Evolutionary conservation across 2,797 vertebrate species (phyloP), one percentile per base, ranked within the genome.

Genomic region (Bovichtus variegatus): DNA sequence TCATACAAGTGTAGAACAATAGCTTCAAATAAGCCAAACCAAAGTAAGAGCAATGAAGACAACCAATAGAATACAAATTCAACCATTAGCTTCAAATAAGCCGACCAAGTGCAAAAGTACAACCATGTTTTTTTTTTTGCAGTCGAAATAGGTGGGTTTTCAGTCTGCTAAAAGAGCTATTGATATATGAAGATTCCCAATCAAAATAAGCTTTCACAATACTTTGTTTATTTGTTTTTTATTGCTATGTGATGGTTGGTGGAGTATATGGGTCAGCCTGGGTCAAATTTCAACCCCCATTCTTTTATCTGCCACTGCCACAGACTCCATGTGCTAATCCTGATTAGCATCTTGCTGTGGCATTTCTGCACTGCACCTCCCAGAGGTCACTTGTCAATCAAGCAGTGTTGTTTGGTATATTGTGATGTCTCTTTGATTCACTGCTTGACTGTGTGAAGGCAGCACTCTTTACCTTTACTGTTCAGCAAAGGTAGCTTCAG

Each of bases 331-430:
- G 64, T 84, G 71, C 66, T 86, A 78, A 79, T 84, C 79, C 85
- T 76, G 81, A 90, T 88, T 77, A 87, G 85, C 78, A 84, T 90
- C 84, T 84, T n/a, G 58, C 59, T 29, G 68, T 60, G 18, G 54
- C 19, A 13, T 82, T 78, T 67, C 80, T 47, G 63, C 62, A 23
- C 79, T 25, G 80, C 72, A 46, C 63, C 80, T 74, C 63, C 51
- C 76, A 80, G 83, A 84, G 87, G 84, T 87, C 85, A 87, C 61
- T 58, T 83, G 85, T 90, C 88, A 81, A 59, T 89, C 85, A 87
- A 75, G 65, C 60, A 2, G 44, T 34, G 65, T 34, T 65, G 71
- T 76, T 78, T 5, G 25, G 65, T 5, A 25, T 31, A 38, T 71
- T 64, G 71, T 71, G 73, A 73, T 38, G 29, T 84, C 79, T 80